Evolutionary conservation across 2,113 vertebrate species (phyloP).

Genomic region (Chlorocebus sabaeus): DNA sequence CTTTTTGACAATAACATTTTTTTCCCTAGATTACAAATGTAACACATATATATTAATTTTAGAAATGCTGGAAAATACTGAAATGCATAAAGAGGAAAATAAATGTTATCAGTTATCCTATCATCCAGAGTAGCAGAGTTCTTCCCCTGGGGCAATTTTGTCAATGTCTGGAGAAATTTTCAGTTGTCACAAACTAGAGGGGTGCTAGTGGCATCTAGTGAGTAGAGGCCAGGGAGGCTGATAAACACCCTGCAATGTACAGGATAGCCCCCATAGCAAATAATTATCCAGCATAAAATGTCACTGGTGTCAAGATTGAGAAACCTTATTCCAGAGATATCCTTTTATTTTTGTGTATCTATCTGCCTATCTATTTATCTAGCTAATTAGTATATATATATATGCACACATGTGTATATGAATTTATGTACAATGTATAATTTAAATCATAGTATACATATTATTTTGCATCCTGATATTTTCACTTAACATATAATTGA

Average conservation of each 20-base stretch:
- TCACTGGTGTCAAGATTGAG: background rate
- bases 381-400: no score
- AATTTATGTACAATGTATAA: background rate
- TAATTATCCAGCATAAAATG: background rate
- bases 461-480: slow-evolving; percentile 5
- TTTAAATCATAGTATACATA: background rate
- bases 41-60: slow-evolving; percentile 14
- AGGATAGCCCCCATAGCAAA: background rate
- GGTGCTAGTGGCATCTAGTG: background rate
- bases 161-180: slow-evolving; percentile 10
- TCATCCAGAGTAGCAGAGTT: background rate
- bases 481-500: background rate
- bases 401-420: background rate
- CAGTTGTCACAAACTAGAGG: background rate
- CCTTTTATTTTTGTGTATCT: background rate
- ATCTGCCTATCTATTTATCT: background rate
- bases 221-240: background rate
- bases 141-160: background rate
- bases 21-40: background rate
- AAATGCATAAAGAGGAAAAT: background rate
- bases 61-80: slow-evolving; percentile 28
- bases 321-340: background rate
- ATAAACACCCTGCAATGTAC: background rate
- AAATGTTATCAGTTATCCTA: background rate
- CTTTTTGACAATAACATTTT: background rate